These are phyloP conservation scores for Monarcha castaneiventris DNA, from an alignment of 2,113 vertebrate species.

Conservation along the genomic window DNA sequence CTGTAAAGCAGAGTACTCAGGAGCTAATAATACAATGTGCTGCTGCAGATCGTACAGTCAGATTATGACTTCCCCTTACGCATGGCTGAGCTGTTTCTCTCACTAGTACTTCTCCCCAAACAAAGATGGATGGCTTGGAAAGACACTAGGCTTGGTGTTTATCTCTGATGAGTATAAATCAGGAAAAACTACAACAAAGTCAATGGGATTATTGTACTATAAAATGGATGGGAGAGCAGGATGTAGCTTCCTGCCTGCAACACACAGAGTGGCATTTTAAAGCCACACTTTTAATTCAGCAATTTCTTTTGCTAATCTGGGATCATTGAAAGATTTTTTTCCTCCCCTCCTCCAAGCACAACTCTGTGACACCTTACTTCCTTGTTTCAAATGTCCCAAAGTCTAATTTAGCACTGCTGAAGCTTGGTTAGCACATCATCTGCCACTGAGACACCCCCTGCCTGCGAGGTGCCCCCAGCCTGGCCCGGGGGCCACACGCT, in stretches of 20 bases:
- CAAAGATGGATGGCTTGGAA: constrained; percentile 38
- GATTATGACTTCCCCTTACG: not conserved
- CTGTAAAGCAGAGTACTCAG: not conserved
- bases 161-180: not conserved
- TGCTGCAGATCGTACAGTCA: not conserved
- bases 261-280: not conserved
- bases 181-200: not conserved
- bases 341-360: not conserved
- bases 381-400: not conserved
- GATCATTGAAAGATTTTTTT: not conserved
- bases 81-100: constrained; percentile 4
- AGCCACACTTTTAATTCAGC: not conserved
- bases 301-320: not conserved
- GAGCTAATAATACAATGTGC: not conserved
- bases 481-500: rapidly evolving
- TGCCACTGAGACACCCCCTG: not conserved
- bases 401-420: not conserved
- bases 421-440: not conserved
- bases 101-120: not conserved
- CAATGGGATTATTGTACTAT: not conserved
- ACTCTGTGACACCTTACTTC: not conserved
- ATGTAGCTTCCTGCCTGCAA: not conserved
- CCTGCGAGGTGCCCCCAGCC: not conserved
- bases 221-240: not conserved
- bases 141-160: constrained; percentile 5